phyloP scores from a whole-genome alignment of 2,797 vertebrate genomes.

The Halcyon badia region DNA sequence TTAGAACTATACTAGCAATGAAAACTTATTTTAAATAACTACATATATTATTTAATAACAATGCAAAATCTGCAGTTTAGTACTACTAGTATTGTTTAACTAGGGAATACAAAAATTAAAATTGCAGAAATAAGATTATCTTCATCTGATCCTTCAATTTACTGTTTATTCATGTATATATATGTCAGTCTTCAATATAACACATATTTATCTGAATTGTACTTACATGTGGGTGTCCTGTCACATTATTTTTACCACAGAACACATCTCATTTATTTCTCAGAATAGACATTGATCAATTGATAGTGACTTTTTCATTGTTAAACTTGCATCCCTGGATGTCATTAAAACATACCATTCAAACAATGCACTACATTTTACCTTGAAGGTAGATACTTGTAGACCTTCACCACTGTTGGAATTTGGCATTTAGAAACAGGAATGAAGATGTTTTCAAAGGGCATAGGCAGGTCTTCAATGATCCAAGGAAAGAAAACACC shows the following conservation, averaged over 20 bases:
- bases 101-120: neutral
- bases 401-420: neutral
- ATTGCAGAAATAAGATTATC: neutral
- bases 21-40: neutral
- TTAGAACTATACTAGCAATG: neutral
- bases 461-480: neutral
- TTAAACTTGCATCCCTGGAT: neutral
- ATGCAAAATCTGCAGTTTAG: neutral
- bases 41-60: neutral
- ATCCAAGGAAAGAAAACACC: neutral
- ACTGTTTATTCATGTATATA: neutral
- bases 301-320: neutral
- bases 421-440: neutral
- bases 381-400: neutral
- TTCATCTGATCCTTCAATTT: neutral
- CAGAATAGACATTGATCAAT: neutral
- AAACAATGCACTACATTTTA: neutral
- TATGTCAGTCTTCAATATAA: neutral
- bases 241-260: neutral
- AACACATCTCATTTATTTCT: neutral
- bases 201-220: neutral
- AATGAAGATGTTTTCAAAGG: neutral
- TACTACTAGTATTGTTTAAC: neutral
- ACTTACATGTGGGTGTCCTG: neutral
- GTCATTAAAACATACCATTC: neutral